Conservation (phyloP, 2,888 invertebrate species). For the Himalopsyche japonica region DNA sequence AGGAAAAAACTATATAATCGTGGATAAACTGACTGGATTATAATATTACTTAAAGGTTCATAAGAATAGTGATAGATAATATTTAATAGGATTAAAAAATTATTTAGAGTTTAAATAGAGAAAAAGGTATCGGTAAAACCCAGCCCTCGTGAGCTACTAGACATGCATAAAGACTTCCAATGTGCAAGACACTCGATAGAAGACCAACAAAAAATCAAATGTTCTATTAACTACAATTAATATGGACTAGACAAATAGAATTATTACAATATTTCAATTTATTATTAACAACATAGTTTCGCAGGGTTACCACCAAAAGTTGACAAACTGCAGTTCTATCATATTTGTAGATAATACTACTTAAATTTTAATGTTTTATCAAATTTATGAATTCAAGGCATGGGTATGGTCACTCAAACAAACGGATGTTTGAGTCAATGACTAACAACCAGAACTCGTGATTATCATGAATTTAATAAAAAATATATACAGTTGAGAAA, state of each 20-base stretch:
- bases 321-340: too few species aligned
- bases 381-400: too few species aligned
- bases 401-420: too few species aligned
- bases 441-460: too few species aligned
- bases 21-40: slow-evolving; percentile 19
- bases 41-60: slow-evolving; percentile 17
- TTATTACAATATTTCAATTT: neutral
- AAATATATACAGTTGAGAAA: too few species aligned
- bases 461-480: too few species aligned
- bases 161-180: neutral
- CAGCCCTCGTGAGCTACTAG: neutral
- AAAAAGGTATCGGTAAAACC: neutral
- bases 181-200: neutral
- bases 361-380: too few species aligned
- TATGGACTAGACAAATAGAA: slow-evolving; percentile 19
- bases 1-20: slow-evolving; percentile 15
- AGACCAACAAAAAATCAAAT: neutral
- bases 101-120: neutral
- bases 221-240: slow-evolving; percentile 10
- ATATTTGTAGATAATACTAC: too few species aligned
- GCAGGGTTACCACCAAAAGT: neutral
- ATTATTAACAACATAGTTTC: neutral
- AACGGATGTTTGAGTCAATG: too few species aligned
- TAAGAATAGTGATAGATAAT: neutral
- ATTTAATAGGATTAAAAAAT: slow-evolving; percentile 2